A percentile compares a stretch with the other conserved stretches of the same genome.
Evolutionary conservation across 2,888 invertebrate genomes (phyloP).

Genomic region (Exephanes ischioxanthus): DNA sequence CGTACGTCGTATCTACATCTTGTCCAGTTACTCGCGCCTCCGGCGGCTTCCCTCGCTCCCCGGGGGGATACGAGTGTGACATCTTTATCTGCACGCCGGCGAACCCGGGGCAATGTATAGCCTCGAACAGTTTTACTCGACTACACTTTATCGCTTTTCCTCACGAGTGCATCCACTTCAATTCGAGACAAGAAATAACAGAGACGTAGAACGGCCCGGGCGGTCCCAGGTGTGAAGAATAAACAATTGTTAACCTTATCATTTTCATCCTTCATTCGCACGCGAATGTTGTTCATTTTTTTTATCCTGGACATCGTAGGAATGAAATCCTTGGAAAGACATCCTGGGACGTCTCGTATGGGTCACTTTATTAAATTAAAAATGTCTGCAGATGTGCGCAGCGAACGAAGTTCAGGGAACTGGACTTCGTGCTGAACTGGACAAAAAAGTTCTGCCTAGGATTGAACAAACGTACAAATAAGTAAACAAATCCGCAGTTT

Average conservation of each 20-base stretch:
- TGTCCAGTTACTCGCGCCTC: conserved; percentile 66
- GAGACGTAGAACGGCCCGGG: conserved; percentile 22
- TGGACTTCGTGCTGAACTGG: neutral
- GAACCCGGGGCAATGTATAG: conserved; percentile 71
- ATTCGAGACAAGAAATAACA: conserved; percentile 72
- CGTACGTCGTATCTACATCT: conserved; percentile 74
- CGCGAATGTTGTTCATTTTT: neutral
- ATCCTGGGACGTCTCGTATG: neutral
- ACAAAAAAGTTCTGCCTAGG: neutral
- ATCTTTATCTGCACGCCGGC: conserved; percentile 75
- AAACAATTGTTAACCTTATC: conserved; percentile 15
- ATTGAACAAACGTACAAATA: neutral
- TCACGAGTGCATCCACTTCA: conserved; percentile 72
- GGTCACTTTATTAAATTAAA: neutral
- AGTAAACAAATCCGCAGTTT: neutral
- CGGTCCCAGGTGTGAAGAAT: conserved; percentile 13
- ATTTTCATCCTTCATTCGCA: neutral
- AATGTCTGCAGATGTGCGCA: neutral
- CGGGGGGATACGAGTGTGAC: conserved; percentile 75
- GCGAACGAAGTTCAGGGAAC: too few species aligned
- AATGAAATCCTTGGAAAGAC: neutral
- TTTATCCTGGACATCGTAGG: neutral
- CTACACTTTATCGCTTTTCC: conserved; percentile 50
- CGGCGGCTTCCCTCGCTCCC: conserved; percentile 71
- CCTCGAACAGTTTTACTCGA: conserved; percentile 68